phyloP scores from a whole-genome alignment of 2,113 vertebrate genomes.

The Pseudopodoces humilis region DNA sequence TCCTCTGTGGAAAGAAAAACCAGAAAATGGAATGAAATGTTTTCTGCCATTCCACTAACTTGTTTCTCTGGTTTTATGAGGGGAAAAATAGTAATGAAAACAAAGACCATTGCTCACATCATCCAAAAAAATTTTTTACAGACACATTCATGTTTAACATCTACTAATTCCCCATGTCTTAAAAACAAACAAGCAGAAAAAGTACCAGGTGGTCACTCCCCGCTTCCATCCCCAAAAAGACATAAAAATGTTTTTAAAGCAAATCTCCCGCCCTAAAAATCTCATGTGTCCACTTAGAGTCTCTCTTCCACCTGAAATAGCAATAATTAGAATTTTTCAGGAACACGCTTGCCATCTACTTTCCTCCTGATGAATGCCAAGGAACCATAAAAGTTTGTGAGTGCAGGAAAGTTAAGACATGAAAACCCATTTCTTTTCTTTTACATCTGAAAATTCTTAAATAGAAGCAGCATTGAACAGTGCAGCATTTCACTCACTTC shows the following conservation, averaged over 20 bases:
- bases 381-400: slow-evolving; percentile 40
- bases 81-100: slow-evolving; percentile 2
- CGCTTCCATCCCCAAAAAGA: background rate
- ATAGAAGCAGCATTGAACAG: slow-evolving; percentile 12
- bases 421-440: slow-evolving; percentile 6
- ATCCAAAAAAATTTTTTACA: background rate
- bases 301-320: slow-evolving; percentile 58
- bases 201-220: background rate
- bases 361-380: slow-evolving; percentile 21
- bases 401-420: slow-evolving; percentile 8
- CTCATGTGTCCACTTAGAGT: slow-evolving; percentile 36
- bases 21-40: background rate
- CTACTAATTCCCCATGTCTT: background rate
- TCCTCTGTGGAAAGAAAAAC: background rate
- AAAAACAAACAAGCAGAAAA: slow-evolving; percentile 21
- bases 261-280: background rate
- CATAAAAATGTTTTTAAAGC: slow-evolving; percentile 28
- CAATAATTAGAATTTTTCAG: slow-evolving; percentile 29
- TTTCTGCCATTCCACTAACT: background rate
- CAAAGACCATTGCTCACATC: background rate
- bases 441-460: slow-evolving; percentile 34
- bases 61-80: background rate
- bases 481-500: slow-evolving; percentile 1
- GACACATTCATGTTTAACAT: background rate
- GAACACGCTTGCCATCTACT: slow-evolving; percentile 19